These are phyloP conservation scores for Calameuta idolon DNA, from an alignment of 2,888 invertebrate genomes.

Conservation along the genomic window DNA sequence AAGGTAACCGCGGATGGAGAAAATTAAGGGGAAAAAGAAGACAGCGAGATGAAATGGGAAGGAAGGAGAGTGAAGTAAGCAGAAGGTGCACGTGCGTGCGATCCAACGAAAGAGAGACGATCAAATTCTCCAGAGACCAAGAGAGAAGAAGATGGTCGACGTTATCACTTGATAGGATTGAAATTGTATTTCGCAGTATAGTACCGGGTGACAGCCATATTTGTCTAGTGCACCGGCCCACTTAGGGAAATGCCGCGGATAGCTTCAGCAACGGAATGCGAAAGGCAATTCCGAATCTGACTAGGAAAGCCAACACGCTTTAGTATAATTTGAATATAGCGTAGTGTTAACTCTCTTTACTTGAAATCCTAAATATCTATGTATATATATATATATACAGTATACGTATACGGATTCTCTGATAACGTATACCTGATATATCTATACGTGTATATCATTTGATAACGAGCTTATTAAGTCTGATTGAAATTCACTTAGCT, in stretches of 20 bases:
- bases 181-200: conserved; percentile 34
- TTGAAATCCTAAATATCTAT: conserved; percentile 12
- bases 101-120: neutral
- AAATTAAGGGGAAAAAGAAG: conserved; percentile 3
- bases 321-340: conserved; percentile 41
- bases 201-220: conserved; percentile 1
- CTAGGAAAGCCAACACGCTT: neutral
- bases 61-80: neutral
- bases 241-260: conserved; percentile 42
- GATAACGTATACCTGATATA: neutral
- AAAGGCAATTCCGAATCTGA: conserved; percentile 9
- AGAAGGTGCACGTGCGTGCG: neutral
- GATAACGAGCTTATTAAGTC: neutral
- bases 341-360: conserved; percentile 31
- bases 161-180: conserved; percentile 33
- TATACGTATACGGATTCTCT: neutral
- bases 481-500: neutral
- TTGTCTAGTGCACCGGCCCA: conserved; percentile 22
- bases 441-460: neutral
- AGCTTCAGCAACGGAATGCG: conserved; percentile 33
- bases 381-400: neutral
- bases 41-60: neutral
- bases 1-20: conserved; percentile 7
- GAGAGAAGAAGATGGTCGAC: conserved; percentile 16
- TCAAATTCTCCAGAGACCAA: conserved; percentile 18